A percentile compares a stretch with the other conserved stretches of the same genome.
phyloP scores from a whole-genome alignment of 2,797 vertebrate species.

The Tadarida brasiliensis region DNA sequence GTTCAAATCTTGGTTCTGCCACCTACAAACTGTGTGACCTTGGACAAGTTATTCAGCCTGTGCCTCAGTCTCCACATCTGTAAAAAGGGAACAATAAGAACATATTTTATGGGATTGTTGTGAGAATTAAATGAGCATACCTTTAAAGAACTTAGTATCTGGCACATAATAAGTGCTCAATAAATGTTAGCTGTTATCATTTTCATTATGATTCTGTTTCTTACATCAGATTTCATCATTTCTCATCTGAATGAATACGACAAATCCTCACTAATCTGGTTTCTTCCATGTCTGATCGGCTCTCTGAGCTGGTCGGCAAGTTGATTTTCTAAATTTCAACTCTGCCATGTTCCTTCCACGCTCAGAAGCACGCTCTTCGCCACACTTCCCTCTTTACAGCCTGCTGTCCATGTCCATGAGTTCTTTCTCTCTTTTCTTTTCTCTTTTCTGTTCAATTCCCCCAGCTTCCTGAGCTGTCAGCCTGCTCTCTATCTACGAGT shows the following conservation, averaged over 20 bases:
- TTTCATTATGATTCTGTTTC: too few species aligned
- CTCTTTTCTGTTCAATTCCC: too few species aligned
- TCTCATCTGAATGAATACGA: not conserved
- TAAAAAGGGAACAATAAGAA: not conserved
- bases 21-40: not conserved
- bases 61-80: not conserved
- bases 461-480: too few species aligned
- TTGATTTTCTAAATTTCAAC: not conserved
- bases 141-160: not conserved
- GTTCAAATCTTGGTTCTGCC: not conserved
- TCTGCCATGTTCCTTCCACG: not conserved
- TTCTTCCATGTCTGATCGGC: not conserved
- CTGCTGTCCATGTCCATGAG: too few species aligned
- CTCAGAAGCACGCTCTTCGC: not conserved
- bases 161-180: not conserved
- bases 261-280: not conserved
- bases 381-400: not conserved
- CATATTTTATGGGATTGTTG: not conserved
- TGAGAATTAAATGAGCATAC: not conserved
- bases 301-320: not conserved
- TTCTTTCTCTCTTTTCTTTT: too few species aligned
- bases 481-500: too few species aligned
- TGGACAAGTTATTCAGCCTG: not conserved
- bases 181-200: not conserved
- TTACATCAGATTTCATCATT: not conserved